A percentile compares a stretch with the other conserved stretches of the same genome.
Conservation (phyloP, 2,113 vertebrate species). For the Odontophorus gujanensis region DNA sequence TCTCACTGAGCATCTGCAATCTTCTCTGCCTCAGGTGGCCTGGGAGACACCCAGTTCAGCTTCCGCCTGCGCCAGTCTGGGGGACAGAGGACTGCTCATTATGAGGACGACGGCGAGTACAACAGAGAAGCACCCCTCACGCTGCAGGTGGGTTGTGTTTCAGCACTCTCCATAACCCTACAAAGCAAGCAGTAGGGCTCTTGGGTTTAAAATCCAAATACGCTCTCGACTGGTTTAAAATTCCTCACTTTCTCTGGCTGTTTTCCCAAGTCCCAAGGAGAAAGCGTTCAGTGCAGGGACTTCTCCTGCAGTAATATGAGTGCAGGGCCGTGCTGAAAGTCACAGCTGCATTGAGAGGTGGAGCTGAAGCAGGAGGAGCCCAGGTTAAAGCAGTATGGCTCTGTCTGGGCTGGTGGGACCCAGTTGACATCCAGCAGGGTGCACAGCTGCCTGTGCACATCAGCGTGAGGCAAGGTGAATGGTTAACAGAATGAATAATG, state of each 20-base stretch:
- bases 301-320: fast-evolving
- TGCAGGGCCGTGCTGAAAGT: fast-evolving
- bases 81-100: constrained; percentile 70
- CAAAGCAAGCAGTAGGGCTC: background rate
- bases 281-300: background rate
- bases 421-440: background rate
- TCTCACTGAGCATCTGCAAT: background rate
- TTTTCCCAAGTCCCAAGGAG: fast-evolving
- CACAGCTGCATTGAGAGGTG: background rate
- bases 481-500: no score
- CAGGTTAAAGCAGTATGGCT: background rate
- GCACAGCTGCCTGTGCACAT: fast-evolving
- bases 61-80: constrained; percentile 92
- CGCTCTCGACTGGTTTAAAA: fast-evolving
- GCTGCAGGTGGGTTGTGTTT: constrained; percentile 81
- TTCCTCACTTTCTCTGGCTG: fast-evolving
- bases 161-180: fast-evolving
- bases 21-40: constrained; percentile 81
- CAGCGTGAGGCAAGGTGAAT: fast-evolving
- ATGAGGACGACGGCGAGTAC: constrained; percentile 75
- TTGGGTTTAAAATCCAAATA: fast-evolving
- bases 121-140: constrained; percentile 80
- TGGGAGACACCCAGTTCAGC: constrained; percentile 95
- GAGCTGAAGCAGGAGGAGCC: background rate
- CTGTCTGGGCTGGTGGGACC: fast-evolving